These are phyloP conservation scores for Anguilla pacifica DNA, from an alignment of 2,797 vertebrate genomes.

Conservation along the genomic window DNA sequence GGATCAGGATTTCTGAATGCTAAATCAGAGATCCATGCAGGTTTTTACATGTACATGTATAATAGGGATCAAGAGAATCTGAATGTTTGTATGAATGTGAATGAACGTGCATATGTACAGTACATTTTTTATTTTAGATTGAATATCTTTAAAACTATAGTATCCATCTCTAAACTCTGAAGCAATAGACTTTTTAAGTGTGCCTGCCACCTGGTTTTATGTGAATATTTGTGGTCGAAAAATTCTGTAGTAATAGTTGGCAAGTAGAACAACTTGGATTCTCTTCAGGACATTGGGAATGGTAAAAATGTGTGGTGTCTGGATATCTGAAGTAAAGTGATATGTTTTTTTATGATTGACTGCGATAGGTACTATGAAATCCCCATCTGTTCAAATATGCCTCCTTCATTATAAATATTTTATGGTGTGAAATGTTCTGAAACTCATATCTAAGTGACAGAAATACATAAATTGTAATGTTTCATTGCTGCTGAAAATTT, in stretches of 20 bases:
- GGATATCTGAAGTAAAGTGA: neutral
- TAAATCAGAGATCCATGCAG: neutral
- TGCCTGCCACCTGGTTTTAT: neutral
- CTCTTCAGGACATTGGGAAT: neutral
- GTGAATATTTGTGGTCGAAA: neutral
- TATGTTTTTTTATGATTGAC: neutral
- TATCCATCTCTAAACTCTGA: neutral
- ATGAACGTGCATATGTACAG: neutral
- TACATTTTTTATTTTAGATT: neutral
- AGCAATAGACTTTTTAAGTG: neutral
- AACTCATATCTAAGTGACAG: neutral
- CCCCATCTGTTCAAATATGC: neutral
- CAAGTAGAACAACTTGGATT: neutral
- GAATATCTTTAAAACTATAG: neutral
- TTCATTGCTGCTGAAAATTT: neutral
- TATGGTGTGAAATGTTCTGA: neutral
- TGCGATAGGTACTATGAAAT: neutral
- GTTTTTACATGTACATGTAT: slow-evolving; percentile 6
- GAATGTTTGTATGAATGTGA: neutral
- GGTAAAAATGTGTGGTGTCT: neutral
- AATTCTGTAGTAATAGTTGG: neutral
- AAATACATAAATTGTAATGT: neutral
- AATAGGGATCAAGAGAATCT: neutral
- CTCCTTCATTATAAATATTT: neutral
- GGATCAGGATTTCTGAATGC: neutral